These are phyloP conservation scores for Gymnoscopelus braueri DNA, from an alignment of 2,797 vertebrate species.

Conservation along the genomic window DNA sequence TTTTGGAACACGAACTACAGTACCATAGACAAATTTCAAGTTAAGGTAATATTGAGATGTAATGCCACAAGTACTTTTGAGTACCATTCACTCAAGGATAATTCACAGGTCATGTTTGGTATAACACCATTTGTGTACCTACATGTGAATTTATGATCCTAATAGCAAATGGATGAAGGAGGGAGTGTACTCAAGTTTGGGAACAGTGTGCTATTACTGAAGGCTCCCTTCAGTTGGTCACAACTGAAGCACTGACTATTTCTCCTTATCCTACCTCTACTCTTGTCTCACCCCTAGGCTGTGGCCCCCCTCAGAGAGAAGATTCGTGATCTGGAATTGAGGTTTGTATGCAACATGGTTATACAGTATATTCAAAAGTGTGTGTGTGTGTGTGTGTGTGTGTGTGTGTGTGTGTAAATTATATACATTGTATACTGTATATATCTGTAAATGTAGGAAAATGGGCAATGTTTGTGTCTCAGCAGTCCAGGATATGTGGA, in stretches of 20 bases:
- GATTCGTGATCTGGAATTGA: slow-evolving; percentile 96
- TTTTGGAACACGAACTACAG: neutral
- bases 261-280: neutral
- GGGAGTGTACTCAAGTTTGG: no score
- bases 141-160: neutral
- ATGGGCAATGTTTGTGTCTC: no score
- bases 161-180: neutral
- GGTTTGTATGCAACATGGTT: slow-evolving; percentile 77
- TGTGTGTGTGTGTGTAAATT: no score
- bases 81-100: no score
- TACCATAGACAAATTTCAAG: neutral
- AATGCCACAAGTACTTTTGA: neutral
- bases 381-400: no score
- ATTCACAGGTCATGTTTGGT: no score
- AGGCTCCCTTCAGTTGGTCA: neutral
- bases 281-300: slow-evolving; percentile 78
- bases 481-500: no score
- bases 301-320: slow-evolving; percentile 95
- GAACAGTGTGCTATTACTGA: neutral
- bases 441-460: no score
- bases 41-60: neutral
- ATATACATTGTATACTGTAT: no score
- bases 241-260: neutral
- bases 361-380: no score
- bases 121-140: neutral